Percentiles rank a stretch among this genome's conserved stretches.
Conservation (phyloP, 2,888 invertebrate genomes). For the Andrena flavipes region DNA sequence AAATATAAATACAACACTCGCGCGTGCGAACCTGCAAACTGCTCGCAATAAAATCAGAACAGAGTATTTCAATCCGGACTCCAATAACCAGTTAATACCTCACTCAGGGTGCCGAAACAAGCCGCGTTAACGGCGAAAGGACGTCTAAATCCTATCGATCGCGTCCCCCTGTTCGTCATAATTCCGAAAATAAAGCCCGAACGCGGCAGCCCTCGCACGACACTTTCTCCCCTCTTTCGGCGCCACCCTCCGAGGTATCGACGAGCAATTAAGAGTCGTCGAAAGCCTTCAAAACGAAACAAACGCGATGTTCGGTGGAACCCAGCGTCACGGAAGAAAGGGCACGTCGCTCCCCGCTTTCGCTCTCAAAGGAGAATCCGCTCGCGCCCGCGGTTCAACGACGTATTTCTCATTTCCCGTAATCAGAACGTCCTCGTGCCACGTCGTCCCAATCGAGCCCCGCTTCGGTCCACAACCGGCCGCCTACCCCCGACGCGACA, state of each 20-base stretch:
- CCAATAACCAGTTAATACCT: too few relatives aligned
- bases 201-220: neutral
- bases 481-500: neutral
- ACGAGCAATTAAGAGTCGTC: constrained; percentile 9
- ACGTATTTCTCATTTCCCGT: constrained; percentile 70
- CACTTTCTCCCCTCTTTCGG: neutral
- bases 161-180: neutral
- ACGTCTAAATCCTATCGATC: too few relatives aligned
- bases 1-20: too few relatives aligned
- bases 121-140: too few relatives aligned
- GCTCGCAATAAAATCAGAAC: too few relatives aligned
- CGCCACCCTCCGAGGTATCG: neutral
- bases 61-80: too few relatives aligned
- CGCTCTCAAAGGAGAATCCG: constrained; percentile 47
- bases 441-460: constrained; percentile 51
- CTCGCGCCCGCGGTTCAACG: constrained; percentile 43
- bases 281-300: neutral
- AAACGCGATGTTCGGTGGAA: neutral
- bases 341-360: constrained; percentile 16
- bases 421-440: constrained; percentile 58
- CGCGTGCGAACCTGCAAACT: too few relatives aligned
- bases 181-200: neutral
- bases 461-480: constrained; percentile 49
- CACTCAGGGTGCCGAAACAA: too few relatives aligned
- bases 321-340: constrained; percentile 46